A percentile compares a stretch with the other conserved stretches of the same genome.
Evolutionary conservation across 2,797 vertebrate genomes (phyloP).

Genomic region (Neopelma chrysocephalum): DNA sequence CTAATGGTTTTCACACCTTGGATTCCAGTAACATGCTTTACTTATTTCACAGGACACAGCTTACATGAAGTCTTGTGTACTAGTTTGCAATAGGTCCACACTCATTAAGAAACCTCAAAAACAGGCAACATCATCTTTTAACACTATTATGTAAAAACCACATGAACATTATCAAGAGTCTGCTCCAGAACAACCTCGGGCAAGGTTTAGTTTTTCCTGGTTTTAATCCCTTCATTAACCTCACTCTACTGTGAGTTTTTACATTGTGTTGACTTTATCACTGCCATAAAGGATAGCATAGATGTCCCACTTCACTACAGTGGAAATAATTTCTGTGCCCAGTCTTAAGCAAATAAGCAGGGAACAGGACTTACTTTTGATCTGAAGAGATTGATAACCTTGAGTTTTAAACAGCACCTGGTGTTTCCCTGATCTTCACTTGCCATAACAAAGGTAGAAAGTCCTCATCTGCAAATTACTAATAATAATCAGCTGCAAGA

Average conservation of each 20-base stretch:
- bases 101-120: not conserved
- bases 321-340: slow-evolving; percentile 14
- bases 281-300: not conserved
- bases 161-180: not conserved
- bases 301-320: slow-evolving; percentile 13
- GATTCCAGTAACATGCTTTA: not conserved
- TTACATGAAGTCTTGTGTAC: accelerated
- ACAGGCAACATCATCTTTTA: not conserved
- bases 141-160: not conserved
- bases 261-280: not conserved
- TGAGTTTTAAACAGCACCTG: slow-evolving; percentile 62
- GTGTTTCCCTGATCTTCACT: slow-evolving; percentile 65
- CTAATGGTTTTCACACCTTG: not conserved
- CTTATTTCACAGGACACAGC: not conserved
- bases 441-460: slow-evolving; percentile 57
- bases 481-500: slow-evolving; percentile 78
- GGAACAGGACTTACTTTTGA: slow-evolving; percentile 4
- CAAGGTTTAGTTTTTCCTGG: not conserved
- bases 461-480: slow-evolving; percentile 75
- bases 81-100: not conserved
- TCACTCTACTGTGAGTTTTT: not conserved
- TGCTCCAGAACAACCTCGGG: not conserved
- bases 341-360: slow-evolving; percentile 58
- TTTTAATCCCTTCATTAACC: not conserved
- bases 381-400: slow-evolving; percentile 55